Evolutionary conservation across 2,113 vertebrate genomes (phyloP), one percentile per base, ranked within the genome.

Genomic region (Zonotrichia leucophrys): DNA sequence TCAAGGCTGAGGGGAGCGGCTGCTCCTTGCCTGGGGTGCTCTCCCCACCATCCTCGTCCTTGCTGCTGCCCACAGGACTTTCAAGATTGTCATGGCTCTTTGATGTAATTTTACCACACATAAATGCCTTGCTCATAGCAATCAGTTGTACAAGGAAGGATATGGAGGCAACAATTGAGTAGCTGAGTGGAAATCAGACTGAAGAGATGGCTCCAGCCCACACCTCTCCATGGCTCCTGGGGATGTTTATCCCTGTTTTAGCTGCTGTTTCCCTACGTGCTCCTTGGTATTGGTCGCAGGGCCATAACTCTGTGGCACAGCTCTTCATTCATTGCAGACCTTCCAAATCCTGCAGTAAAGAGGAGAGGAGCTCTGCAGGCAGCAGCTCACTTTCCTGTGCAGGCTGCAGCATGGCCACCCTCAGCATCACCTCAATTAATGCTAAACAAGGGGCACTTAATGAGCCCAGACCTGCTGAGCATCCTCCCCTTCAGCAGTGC

Each of bases 361-460:
- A 60, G 49, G 33, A 86, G 59, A 53, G 60, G 31, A 82, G 33
- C 46, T 81, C 55, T 91, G 72, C 20, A 28, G 64, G 64, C 76
- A 69, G 83, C 62, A 80, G 67, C 52, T 78, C 0, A 0, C 58
- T 83, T 56, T 72, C 22, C 30, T 4, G 1, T 22, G 76, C 73
- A 73, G 44, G 28, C 55, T 69, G 73, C 95, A 58, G 59, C 69
- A 12, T 15, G n/a, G 68, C 30, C 76, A 35, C 15, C 24, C 5
- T 31, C 30, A 37, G 42, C 3, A 4, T 73, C 72, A 14, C 37
- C 68, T 58, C 46, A 41, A 52, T 46, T 56, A 44, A 15, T 12
- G 27, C 49, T 52, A 33, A 7, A 4, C 0, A 0, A 5, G 25
- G 7, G 22, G 18, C 2, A 42, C 11, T n/a, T 52, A 27, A 33